These are phyloP conservation scores for Perca fluviatilis DNA, from an alignment of 2,113 vertebrate species.

Conservation along the genomic window DNA sequence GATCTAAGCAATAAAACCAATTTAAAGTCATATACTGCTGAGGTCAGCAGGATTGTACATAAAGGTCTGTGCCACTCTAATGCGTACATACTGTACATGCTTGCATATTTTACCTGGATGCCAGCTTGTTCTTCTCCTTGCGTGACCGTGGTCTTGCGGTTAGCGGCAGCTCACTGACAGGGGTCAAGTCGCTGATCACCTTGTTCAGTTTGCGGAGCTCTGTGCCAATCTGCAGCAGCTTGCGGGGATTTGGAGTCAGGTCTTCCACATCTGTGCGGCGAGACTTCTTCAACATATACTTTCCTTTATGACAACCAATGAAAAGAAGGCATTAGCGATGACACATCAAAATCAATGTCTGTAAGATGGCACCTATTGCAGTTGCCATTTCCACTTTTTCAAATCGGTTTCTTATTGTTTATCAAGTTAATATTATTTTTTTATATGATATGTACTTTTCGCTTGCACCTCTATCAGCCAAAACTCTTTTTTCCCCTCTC, in stretches of 20 bases:
- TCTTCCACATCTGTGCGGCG: slow-evolving; percentile 98
- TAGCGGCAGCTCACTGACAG: slow-evolving; percentile 96
- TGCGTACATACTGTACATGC: not conserved
- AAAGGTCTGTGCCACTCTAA: not conserved
- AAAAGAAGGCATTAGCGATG: slow-evolving; percentile 4
- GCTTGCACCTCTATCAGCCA: not conserved
- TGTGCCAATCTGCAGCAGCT: slow-evolving; percentile 96
- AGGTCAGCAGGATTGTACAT: not conserved
- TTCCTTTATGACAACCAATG: slow-evolving; percentile 81
- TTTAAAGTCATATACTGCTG: not conserved
- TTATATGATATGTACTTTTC: not conserved
- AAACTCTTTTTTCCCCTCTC: not conserved
- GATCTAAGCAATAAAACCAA: not conserved
- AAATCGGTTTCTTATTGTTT: not conserved
- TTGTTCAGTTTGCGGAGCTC: slow-evolving; percentile 97
- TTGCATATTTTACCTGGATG: slow-evolving; percentile 89
- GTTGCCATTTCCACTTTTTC: not conserved
- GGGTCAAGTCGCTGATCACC: slow-evolving; percentile 98
- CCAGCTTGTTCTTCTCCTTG: slow-evolving; percentile 99
- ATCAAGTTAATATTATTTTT: not conserved
- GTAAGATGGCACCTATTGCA: not conserved
- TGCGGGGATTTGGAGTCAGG: slow-evolving; percentile 96
- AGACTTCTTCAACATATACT: slow-evolving; percentile 97
- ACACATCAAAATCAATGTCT: not conserved
- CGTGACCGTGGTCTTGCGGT: slow-evolving; percentile 95